Percentiles rank a stretch among this genome's conserved stretches.
These are phyloP conservation scores for Machaerirhynchus nigripectus DNA, from an alignment of 2,113 vertebrate genomes.

Conservation along the genomic window DNA sequence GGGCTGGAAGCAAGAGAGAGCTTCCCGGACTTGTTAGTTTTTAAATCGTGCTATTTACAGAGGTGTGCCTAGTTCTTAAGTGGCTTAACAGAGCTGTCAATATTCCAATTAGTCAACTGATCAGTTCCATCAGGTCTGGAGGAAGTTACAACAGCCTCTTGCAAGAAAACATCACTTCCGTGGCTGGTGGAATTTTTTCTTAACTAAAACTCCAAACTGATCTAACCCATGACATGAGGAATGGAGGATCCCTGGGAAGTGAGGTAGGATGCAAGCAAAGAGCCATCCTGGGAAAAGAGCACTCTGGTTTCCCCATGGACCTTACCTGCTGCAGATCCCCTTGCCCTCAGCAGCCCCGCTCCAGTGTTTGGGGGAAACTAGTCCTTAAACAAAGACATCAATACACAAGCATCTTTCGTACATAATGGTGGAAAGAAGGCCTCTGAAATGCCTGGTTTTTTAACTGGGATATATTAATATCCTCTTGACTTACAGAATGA, in stretches of 20 bases:
- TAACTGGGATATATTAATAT: not conserved
- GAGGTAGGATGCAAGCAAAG: not conserved
- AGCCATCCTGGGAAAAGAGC: not conserved
- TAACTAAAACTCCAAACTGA: too few relatives aligned
- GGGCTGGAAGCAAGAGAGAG: too few relatives aligned
- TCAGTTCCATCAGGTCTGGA: too few relatives aligned
- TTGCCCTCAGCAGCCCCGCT: not conserved
- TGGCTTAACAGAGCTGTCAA: too few relatives aligned
- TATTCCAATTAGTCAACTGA: too few relatives aligned
- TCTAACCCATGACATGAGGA: too few relatives aligned
- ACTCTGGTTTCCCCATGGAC: not conserved
- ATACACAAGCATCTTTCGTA: not conserved
- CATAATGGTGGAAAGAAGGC: not conserved
- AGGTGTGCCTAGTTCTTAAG: too few relatives aligned
- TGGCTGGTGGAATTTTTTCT: too few relatives aligned
- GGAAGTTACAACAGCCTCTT: too few relatives aligned
- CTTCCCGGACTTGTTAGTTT: too few relatives aligned
- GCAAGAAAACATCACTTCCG: too few relatives aligned
- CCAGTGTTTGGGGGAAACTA: not conserved
- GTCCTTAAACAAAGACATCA: not conserved
- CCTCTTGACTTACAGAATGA: not conserved
- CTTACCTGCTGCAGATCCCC: not conserved
- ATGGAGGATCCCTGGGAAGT: not conserved
- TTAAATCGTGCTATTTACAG: too few relatives aligned
- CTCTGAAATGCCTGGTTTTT: not conserved